phyloP scores from a whole-genome alignment of 2,113 vertebrate genomes.

The Nesogale talazaci region DNA sequence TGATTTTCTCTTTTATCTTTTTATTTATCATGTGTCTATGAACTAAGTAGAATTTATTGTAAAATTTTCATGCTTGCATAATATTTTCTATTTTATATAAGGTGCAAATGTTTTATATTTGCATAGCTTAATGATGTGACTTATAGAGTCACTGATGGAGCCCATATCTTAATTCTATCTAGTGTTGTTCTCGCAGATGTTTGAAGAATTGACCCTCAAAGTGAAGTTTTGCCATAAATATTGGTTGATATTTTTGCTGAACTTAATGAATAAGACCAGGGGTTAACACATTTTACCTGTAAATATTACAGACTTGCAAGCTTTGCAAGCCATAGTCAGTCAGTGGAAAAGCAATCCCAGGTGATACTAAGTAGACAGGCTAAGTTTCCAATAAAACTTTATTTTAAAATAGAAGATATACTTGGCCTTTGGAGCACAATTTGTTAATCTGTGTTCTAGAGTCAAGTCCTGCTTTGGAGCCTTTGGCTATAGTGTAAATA shows the following conservation, averaged over 20 bases:
- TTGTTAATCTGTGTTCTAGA: not conserved
- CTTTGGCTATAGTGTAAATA: no score
- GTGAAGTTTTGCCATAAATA: not conserved
- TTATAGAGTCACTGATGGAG: not conserved
- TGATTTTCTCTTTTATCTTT: not conserved
- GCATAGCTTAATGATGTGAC: not conserved
- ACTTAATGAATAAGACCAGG: not conserved
- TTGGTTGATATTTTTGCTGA: not conserved
- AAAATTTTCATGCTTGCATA: not conserved
- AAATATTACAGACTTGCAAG: not conserved
- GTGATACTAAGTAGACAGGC: not conserved
- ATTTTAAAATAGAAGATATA: not conserved
- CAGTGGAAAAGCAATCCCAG: not conserved
- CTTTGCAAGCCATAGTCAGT: not conserved
- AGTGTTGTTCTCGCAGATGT: not conserved
- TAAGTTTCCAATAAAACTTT: not conserved
- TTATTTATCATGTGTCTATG: not conserved
- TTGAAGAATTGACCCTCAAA: not conserved
- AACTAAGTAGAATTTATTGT: not conserved
- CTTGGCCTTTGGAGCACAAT: not conserved
- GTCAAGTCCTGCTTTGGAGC: not conserved
- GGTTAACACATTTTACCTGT: not conserved
- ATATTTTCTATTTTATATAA: not conserved
- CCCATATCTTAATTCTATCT: not conserved
- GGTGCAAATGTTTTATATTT: no score